These are phyloP conservation scores for Cydia strobilella DNA, from an alignment of 1,140 invertebrate species.

Conservation along the genomic window DNA sequence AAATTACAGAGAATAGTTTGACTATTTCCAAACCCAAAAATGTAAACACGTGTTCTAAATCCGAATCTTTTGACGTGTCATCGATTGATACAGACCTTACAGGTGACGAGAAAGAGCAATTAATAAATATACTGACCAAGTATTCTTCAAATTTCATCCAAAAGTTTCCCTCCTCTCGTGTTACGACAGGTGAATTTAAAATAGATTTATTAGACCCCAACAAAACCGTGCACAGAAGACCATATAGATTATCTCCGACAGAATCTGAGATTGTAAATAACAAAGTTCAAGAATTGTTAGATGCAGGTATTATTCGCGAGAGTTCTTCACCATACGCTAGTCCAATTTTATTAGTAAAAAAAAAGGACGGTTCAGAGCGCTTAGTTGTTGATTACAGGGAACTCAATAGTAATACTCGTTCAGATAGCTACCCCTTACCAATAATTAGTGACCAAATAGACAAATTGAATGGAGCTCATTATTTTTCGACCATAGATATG, in stretches of 20 bases:
- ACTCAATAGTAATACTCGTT: slow-evolving; percentile 50
- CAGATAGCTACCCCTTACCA: slow-evolving; percentile 78
- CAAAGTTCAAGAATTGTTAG: slow-evolving; percentile 37
- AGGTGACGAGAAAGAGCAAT: slow-evolving; percentile 10
- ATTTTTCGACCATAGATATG: slow-evolving; percentile 57
- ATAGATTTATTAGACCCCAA: slow-evolving; percentile 32
- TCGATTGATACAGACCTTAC: slow-evolving; percentile 32
- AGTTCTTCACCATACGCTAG: slow-evolving; percentile 43
- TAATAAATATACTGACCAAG: slow-evolving; percentile 25
- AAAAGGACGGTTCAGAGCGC: slow-evolving; percentile 44
- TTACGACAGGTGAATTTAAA: slow-evolving; percentile 33
- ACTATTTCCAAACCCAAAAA: not conserved
- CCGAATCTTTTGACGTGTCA: not conserved
- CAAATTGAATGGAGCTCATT: slow-evolving; percentile 37
- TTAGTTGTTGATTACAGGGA: slow-evolving; percentile 37
- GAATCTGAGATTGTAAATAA: slow-evolving; percentile 37
- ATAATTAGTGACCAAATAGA: slow-evolving; percentile 74
- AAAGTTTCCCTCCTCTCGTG: slow-evolving; percentile 1
- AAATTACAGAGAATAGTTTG: slow-evolving; percentile 1
- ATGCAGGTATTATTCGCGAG: slow-evolving; percentile 34
- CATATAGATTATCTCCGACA: slow-evolving; percentile 39
- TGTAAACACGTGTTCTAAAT: not conserved
- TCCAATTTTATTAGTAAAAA: slow-evolving; percentile 43
- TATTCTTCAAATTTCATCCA: slow-evolving; percentile 28
- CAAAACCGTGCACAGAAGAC: slow-evolving; percentile 35